Conservation (phyloP, 2,113 vertebrate genomes). For the Mesembrinibis cayennensis region DNA sequence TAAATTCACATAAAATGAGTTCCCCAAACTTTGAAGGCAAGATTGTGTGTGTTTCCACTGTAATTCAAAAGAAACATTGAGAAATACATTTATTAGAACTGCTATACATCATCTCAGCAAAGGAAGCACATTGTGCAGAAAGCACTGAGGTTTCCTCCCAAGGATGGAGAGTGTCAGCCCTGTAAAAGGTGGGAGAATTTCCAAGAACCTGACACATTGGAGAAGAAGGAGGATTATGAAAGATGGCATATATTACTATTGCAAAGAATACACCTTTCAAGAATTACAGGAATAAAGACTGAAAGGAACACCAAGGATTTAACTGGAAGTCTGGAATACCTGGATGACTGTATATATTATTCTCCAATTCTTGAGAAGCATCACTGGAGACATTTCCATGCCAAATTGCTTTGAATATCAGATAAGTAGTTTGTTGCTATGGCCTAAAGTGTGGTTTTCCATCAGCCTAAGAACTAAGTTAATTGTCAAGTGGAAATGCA, state of each 20-base stretch:
- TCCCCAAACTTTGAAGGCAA: not conserved
- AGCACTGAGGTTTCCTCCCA: not conserved
- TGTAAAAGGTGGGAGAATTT: not conserved
- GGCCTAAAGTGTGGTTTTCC: not conserved
- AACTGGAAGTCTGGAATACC: not conserved
- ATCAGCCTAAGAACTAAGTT: not conserved
- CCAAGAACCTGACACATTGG: not conserved
- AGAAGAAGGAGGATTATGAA: not conserved
- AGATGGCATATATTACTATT: not conserved
- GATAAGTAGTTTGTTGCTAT: not conserved
- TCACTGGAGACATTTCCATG: not conserved
- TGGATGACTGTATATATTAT: not conserved
- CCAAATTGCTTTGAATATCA: not conserved
- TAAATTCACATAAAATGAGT: not conserved
- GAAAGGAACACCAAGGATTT: not conserved
- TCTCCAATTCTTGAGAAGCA: not conserved
- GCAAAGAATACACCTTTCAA: not conserved
- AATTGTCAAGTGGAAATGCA: rapidly evolving
- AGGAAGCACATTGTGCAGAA: not conserved
- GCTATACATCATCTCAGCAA: not conserved
- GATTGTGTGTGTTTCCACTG: not conserved
- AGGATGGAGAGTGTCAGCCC: not conserved
- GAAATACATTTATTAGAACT: not conserved
- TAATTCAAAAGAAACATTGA: not conserved
- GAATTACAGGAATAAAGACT: not conserved